Conservation (phyloP, 2,888 invertebrate genomes). For the Leucoma salicis region DNA sequence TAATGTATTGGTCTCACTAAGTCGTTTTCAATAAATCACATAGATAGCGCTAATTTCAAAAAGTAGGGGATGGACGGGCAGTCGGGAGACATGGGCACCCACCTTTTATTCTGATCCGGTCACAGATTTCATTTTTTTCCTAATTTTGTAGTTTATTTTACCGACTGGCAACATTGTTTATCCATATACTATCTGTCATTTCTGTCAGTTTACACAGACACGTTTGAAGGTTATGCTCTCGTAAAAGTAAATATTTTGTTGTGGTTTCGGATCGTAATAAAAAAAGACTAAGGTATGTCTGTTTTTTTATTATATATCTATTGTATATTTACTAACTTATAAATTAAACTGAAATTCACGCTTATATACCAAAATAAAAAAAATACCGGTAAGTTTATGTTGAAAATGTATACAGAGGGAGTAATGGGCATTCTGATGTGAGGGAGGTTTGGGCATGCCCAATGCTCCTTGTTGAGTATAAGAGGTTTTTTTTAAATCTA, state of each 20-base stretch:
- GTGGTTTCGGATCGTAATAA: conserved; percentile 6
- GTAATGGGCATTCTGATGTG: conserved; percentile 14
- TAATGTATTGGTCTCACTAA: no score
- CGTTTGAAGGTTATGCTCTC: conserved; percentile 4
- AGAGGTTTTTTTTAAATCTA: conserved; percentile 8
- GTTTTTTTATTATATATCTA: conserved; percentile 4
- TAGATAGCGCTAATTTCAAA: no score
- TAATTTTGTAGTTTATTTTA: conserved; percentile 12
- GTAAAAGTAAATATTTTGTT: conserved; percentile 11
- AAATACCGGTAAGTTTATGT: conserved; percentile 11
- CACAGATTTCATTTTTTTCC: conserved; percentile 10
- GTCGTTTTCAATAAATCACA: no score
- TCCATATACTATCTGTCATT: conserved; percentile 10
- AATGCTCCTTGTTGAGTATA: conserved; percentile 15
- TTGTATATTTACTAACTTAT: conserved; percentile 9
- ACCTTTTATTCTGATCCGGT: conserved; percentile 10
- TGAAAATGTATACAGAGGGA: conserved; percentile 2
- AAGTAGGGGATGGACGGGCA: conserved; percentile 18
- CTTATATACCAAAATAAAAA: background rate
- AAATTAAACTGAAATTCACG: no score
- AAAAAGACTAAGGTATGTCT: conserved; percentile 6
- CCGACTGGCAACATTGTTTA: conserved; percentile 14
- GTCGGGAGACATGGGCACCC: conserved; percentile 19
- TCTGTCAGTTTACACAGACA: conserved; percentile 6
- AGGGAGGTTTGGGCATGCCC: conserved; percentile 24